Evolutionary conservation across 2,113 vertebrate genomes (phyloP).

Genomic region (Choloepus hoffmanni): DNA sequence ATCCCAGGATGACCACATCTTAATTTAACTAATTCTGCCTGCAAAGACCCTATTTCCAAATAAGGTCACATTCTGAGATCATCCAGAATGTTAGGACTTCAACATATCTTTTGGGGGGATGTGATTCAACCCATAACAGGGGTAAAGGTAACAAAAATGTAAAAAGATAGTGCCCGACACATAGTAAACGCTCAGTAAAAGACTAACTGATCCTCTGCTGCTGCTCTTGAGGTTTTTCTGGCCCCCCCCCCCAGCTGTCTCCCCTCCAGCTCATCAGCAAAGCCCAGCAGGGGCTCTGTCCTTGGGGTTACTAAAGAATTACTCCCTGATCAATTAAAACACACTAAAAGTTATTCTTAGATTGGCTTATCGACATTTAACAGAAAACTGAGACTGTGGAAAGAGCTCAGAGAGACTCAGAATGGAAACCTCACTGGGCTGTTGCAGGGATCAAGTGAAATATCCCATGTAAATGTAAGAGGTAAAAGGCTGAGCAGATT

Average conservation of each 20-base stretch:
- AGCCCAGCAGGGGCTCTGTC: not conserved
- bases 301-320: not conserved
- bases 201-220: not conserved
- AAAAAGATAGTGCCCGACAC: not conserved
- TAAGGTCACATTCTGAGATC: too few species aligned
- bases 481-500: not conserved
- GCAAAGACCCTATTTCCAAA: too few species aligned
- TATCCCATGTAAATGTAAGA: fast-evolving
- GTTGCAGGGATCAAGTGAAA: not conserved
- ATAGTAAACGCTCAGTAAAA: not conserved
- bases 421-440: not conserved
- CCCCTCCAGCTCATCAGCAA: not conserved
- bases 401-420: not conserved
- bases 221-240: not conserved
- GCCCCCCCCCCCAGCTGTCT: not conserved
- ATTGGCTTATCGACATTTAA: not conserved
- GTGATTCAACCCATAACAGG: not conserved
- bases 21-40: too few species aligned
- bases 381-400: not conserved
- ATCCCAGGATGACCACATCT: too few species aligned
- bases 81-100: too few species aligned
- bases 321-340: not conserved
- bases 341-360: not conserved
- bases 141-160: not conserved
- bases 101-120: not conserved